Base-by-base conservation (phyloP, 1,140 invertebrate species). In the Drosophila sturtevanti region DNA sequence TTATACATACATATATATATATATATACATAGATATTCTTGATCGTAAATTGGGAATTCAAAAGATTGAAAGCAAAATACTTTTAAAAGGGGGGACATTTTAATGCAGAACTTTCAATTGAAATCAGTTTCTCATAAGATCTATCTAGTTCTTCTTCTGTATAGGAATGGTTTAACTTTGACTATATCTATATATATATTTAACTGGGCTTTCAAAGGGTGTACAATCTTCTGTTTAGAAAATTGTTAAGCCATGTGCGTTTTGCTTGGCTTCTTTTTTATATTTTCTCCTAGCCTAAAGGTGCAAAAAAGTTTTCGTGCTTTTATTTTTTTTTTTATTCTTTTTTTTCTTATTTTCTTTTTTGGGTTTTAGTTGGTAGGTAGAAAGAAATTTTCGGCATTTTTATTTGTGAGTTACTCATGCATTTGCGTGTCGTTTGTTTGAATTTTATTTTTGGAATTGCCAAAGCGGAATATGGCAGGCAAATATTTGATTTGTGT, bases 401-500 rank as follows among this genome's bases (percentile, higher is more conserved):
- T 81, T 81, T 81, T 81, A 77, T 81, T 81, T 81, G 69, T 18
- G 55, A 67, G 69, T 62, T 72, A 52, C 55, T 59, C 22, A 52
- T 38, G 61, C 65, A 68, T 68, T 80, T 63, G 79, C 79, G 74
- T 81, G 65, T 77, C 72, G 73, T 77, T 48, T 48, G 41, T 48
- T 48, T 81, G 73, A 81, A 81, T 81, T 81, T 81, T 67, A 51
- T 69, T 65, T 62, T 81, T 48, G 41, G 41, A 48, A 48, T 48
- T 48, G 41, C 41, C 41, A 48, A 48, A 48, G 67, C 71, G 63
- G 64, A 80, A 79, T 70, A 75, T 79, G 72, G 72, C 41, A 48
- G 52, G 61, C 79, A 72, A 81, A 81, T 80, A 75, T 80, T 80
- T 80, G 78, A 67, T 67, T 77, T 79, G 41, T 48, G 41, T 48